Evolutionary conservation across 30 jellyfish, hydroid and myxozoan species (phyloP).

Genomic region (Aurelia aurita complex sp. Pacific): DNA sequence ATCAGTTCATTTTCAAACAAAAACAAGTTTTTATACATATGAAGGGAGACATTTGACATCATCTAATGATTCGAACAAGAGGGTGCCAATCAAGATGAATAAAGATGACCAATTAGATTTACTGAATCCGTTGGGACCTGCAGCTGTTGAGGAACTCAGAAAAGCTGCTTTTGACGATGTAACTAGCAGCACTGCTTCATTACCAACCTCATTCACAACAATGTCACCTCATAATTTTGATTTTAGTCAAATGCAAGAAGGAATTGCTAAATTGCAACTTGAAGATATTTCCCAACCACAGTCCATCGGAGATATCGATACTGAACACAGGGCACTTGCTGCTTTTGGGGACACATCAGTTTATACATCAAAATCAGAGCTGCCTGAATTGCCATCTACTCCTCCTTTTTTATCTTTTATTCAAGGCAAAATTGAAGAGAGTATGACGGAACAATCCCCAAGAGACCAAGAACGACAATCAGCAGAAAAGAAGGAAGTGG

Average conservation of each 20-base stretch:
- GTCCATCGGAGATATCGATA: slow-evolving; percentile 55
- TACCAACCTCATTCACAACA: slow-evolving; percentile 57
- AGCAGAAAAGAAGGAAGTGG: background rate
- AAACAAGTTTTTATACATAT: slow-evolving; percentile 45
- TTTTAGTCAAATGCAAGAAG: slow-evolving; percentile 37
- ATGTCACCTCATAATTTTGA: slow-evolving; percentile 42
- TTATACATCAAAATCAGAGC: slow-evolving; percentile 24
- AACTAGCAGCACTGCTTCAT: slow-evolving; percentile 52
- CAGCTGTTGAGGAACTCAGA: slow-evolving; percentile 81
- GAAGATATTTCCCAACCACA: slow-evolving; percentile 36
- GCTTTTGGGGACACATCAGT: slow-evolving; percentile 80
- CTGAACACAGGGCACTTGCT: slow-evolving; percentile 73
- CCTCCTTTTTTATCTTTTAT: slow-evolving; percentile 89
- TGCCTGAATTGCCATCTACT: slow-evolving; percentile 87
- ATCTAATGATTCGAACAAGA: slow-evolving; percentile 5
- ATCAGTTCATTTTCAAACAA: slow-evolving; percentile 56
- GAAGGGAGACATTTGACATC: background rate
- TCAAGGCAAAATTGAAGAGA: slow-evolving; percentile 71
- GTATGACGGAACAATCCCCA: slow-evolving; percentile 22
- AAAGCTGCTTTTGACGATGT: slow-evolving; percentile 91
- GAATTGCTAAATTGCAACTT: slow-evolving; percentile 2
- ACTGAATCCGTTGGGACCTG: slow-evolving; percentile 58
- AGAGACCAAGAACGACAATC: background rate
- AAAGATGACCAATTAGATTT: slow-evolving; percentile 45
- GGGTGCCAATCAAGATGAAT: slow-evolving; percentile 35